phyloP scores from a whole-genome alignment of 2,113 vertebrate species.

The Bos taurus region ARS-UCD2.0 NC_037328.1:129798001-129798500 shows the following conservation, averaged over 20 bases:
- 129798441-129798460: neutral
- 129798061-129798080: neutral
- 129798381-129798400: neutral
- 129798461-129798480: neutral
- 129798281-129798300: conserved; percentile 64
- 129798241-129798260: conserved; percentile 62
- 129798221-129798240: conserved; percentile 68
- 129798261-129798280: conserved; percentile 76
- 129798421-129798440: neutral
- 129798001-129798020: neutral
- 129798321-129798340: neutral
- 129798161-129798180: conserved; percentile 75
- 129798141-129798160: conserved; percentile 62
- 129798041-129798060: neutral
- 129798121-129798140: neutral
- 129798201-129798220: conserved; percentile 59
- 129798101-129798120: neutral
- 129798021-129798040: neutral
- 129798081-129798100: neutral
- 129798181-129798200: conserved; percentile 75
- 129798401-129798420: neutral
- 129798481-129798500: neutral
- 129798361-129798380: neutral
- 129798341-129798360: neutral
- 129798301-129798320: conserved; percentile 59